phyloP scores from a whole-genome alignment of 2,888 invertebrate genomes.

The Heliconius sara region DNA sequence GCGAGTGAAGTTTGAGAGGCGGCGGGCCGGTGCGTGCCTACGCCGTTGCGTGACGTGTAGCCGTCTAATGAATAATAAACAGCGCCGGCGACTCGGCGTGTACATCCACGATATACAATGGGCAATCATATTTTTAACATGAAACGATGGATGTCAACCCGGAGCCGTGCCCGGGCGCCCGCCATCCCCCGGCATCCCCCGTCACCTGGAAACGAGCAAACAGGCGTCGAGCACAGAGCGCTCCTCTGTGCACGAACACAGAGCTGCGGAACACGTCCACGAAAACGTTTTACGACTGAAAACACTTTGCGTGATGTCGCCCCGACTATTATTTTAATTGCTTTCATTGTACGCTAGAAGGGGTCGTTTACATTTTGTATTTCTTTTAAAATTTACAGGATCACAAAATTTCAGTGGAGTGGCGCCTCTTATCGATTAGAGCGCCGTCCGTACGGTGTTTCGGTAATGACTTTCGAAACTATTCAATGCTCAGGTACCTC shows the following conservation, averaged over 20 bases:
- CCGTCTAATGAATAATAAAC: constrained; percentile 83
- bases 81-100: constrained; percentile 78
- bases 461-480: constrained; percentile 69
- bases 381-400: constrained; percentile 55
- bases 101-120: constrained; percentile 77
- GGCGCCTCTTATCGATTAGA: constrained; percentile 51
- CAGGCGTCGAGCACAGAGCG: constrained; percentile 23
- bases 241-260: background rate
- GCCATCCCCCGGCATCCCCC: constrained; percentile 47
- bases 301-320: constrained; percentile 74
- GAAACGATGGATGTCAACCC: constrained; percentile 70
- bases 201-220: constrained; percentile 56
- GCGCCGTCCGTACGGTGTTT: constrained; percentile 53
- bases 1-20: constrained; percentile 73
- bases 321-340: constrained; percentile 80
- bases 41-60: constrained; percentile 78
- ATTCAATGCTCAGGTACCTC: constrained; percentile 51
- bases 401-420: constrained; percentile 62
- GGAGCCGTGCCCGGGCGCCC: constrained; percentile 60
- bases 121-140: constrained; percentile 74
- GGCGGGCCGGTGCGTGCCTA: constrained; percentile 75
- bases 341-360: constrained; percentile 66
- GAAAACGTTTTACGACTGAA: constrained; percentile 57
- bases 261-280: background rate
- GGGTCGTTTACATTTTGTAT: constrained; percentile 67